phyloP scores from a whole-genome alignment of 2,797 vertebrate genomes.

The Schizopygopsis malacanthus region DNA sequence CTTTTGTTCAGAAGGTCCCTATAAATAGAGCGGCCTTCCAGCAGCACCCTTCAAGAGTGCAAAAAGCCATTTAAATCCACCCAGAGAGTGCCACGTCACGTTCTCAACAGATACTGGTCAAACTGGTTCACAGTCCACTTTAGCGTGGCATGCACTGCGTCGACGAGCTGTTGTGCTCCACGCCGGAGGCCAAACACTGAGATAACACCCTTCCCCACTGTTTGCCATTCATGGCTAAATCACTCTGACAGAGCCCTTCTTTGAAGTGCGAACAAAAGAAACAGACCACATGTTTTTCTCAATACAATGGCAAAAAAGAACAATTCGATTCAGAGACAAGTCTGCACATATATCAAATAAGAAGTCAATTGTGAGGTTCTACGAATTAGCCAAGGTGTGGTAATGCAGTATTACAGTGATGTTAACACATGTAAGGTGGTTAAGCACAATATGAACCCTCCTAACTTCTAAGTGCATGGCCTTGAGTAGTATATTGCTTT shows the following conservation, averaged over 20 bases:
- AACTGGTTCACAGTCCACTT: neutral
- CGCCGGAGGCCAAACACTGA: neutral
- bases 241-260: neutral
- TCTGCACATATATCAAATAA: neutral
- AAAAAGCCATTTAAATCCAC: constrained; percentile 5
- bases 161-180: too few species aligned
- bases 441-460: neutral
- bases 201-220: neutral
- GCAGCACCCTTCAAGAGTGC: neutral
- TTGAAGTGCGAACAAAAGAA: neutral
- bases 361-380: neutral
- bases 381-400: neutral
- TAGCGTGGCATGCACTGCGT: neutral
- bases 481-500: neutral
- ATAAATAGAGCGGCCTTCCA: neutral
- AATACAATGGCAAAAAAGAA: neutral
- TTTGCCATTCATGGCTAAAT: neutral
- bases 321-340: neutral
- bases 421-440: neutral
- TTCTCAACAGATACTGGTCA: neutral
- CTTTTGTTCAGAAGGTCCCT: neutral
- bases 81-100: neutral
- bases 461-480: neutral
- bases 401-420: neutral
- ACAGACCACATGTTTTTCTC: neutral